These are phyloP conservation scores for Drosophila pallidifrons DNA, from an alignment of 1,140 invertebrate species.

Conservation along the genomic window DNA sequence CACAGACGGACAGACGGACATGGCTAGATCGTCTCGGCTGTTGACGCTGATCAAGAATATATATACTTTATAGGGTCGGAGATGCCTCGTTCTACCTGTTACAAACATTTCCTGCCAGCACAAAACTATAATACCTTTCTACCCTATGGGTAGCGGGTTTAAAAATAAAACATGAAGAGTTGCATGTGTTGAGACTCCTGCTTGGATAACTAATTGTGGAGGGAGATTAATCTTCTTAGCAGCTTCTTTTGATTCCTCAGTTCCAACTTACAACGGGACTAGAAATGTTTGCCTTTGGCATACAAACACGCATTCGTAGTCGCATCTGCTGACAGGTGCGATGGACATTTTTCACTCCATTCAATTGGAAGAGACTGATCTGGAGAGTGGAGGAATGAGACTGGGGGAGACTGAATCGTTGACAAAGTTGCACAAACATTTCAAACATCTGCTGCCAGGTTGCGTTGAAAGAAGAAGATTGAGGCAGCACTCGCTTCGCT, in stretches of 20 bases:
- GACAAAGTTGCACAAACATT: constrained; percentile 75
- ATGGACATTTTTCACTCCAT: constrained; percentile 64
- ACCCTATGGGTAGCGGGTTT: no score
- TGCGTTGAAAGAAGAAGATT: constrained; percentile 50
- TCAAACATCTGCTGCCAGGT: constrained; percentile 68
- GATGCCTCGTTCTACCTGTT: no score
- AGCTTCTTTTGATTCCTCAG: constrained; percentile 19
- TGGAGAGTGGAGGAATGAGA: neutral
- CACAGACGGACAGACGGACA: no score
- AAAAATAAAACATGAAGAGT: neutral
- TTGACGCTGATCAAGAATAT: no score
- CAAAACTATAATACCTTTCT: no score
- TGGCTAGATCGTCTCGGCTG: no score
- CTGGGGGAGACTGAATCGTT: constrained; percentile 33
- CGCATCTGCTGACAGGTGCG: constrained; percentile 66
- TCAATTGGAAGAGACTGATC: constrained; percentile 43
- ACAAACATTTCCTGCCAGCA: no score
- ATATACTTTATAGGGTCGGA: no score
- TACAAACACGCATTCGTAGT: constrained; percentile 46
- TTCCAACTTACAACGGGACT: constrained; percentile 48
- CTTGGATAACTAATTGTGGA: constrained; percentile 31
- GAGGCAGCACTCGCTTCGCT: constrained; percentile 11
- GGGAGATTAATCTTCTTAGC: constrained; percentile 50
- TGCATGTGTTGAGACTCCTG: neutral
- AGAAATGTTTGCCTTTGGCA: constrained; percentile 30